Evolutionary conservation across 1,140 invertebrate species (phyloP), one percentile per base, ranked within the genome.

Genomic region (Caenorhabditis remanei): DNA sequence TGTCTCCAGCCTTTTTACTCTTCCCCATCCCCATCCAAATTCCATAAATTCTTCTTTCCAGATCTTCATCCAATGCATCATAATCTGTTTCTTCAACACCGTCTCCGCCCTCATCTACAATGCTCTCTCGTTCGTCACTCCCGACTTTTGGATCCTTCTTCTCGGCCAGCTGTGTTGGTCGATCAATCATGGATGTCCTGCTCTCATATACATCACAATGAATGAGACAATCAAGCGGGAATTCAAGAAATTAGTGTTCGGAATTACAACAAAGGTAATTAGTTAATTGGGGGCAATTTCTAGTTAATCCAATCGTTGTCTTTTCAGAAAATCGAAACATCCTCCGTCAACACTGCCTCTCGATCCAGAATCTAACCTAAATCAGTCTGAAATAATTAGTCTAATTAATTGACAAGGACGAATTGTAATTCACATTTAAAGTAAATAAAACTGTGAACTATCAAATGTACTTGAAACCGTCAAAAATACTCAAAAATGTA

Each of bases 91-190:
- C 48, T 85, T 85, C 85, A 85, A 85, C 55, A 71, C 71, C 14
- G 79, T 86, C 71, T 71, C 85, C 16, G 85, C 85, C 14, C 67
- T 86, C 40, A 65, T 86, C 67, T 86, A 86, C 67, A 79, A 79
- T 58, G 50, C 67, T n/a, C 32, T 86, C n/a, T 56, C 67, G 46
- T 86, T 86, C 50, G 32, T 86, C 50, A 56, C 48, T 6, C 67
- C 85, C n/a, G 50, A 40, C 13, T 79, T 79, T n/a, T 71, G 67
- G 48, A 79, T 86, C 19, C 67, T 86, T 40, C 67, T 86, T 14
- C 16, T 82, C 21, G 85, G 85, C 11, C 85, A 86, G 24, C 14
- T 86, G 85, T 79, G 67, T 58, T 86, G 85, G 85, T 79, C 67
- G 8, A 79, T 79, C 21, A 86, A 56, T 79, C 85, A 86, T 48